Evolutionary conservation across 1,140 invertebrate species (phyloP).

Genomic region (Heliconius hermathena): DNA sequence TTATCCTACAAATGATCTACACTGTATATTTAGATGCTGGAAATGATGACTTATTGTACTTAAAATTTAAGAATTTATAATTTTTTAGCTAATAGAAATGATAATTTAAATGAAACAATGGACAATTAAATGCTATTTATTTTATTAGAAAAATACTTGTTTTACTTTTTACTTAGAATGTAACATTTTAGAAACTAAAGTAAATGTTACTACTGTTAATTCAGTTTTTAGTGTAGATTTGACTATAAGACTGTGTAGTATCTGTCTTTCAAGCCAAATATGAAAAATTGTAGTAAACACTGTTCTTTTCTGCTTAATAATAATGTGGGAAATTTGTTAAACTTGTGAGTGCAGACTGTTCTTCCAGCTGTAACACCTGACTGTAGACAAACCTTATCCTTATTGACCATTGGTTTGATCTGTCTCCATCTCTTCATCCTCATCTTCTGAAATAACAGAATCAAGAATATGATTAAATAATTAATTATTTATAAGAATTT

Average conservation of each 20-base stretch:
- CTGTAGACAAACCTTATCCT: slow-evolving; percentile 30
- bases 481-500: neutral
- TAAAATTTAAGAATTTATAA: slow-evolving; percentile 47
- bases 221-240: slow-evolving; percentile 10
- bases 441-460: slow-evolving; percentile 65
- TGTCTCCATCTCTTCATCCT: slow-evolving; percentile 78
- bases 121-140: slow-evolving; percentile 19
- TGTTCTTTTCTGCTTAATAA: slow-evolving; percentile 73
- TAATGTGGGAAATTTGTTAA: slow-evolving; percentile 31
- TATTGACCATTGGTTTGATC: slow-evolving; percentile 71
- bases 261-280: slow-evolving; percentile 59
- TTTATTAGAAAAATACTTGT: slow-evolving; percentile 18
- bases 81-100: neutral
- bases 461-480: slow-evolving; percentile 12
- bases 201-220: slow-evolving; percentile 4
- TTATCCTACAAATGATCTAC: slow-evolving; percentile 71
- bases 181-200: neutral
- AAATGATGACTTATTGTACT: slow-evolving; percentile 63
- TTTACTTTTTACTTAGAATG: neutral
- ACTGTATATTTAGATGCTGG: slow-evolving; percentile 69
- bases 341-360: slow-evolving; percentile 51
- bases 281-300: slow-evolving; percentile 45
- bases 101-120: slow-evolving; percentile 24
- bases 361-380: slow-evolving; percentile 55
- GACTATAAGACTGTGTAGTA: slow-evolving; percentile 53